Conservation (phyloP, 1,140 invertebrate species). For the Tenebrio molitor region DNA sequence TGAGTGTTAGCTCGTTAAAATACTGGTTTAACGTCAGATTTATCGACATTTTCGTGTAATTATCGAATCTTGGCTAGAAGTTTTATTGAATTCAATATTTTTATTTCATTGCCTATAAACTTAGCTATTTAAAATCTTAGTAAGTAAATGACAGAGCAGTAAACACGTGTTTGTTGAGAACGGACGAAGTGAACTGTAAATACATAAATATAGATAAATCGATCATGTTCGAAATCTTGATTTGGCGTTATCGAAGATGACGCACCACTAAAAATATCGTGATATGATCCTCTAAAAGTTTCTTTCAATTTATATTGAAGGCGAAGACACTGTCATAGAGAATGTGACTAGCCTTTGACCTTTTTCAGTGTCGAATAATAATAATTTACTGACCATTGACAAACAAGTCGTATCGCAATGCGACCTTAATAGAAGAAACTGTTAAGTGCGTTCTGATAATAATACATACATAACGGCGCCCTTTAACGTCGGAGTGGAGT, state of each 20-base stretch:
- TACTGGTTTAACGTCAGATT: no score
- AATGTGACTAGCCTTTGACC: slow-evolving; percentile 28
- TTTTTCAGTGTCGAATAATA: slow-evolving; percentile 17
- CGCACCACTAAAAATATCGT: slow-evolving; percentile 7
- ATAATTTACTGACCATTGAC: slow-evolving; percentile 33
- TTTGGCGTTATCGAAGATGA: slow-evolving; percentile 3
- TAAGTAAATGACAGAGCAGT: no score
- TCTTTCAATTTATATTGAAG: slow-evolving; percentile 1
- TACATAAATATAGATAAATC: background rate
- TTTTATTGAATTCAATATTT: no score
- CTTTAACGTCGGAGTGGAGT: background rate
- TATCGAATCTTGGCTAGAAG: no score
- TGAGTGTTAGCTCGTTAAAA: no score
- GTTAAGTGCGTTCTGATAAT: slow-evolving; percentile 8
- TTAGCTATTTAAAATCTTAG: no score
- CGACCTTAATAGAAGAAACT: slow-evolving; percentile 1
- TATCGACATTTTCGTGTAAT: no score
- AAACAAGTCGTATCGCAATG: slow-evolving; percentile 18
- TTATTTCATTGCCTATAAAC: no score
- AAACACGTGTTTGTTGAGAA: background rate
- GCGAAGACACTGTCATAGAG: background rate
- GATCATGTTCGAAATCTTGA: background rate
- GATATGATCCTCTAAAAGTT: background rate
- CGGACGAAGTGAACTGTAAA: background rate
- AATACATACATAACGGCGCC: no score